Evolutionary conservation across 2,113 vertebrate species (phyloP).

Genomic region (Petrocephalus microphthalmus): DNA sequence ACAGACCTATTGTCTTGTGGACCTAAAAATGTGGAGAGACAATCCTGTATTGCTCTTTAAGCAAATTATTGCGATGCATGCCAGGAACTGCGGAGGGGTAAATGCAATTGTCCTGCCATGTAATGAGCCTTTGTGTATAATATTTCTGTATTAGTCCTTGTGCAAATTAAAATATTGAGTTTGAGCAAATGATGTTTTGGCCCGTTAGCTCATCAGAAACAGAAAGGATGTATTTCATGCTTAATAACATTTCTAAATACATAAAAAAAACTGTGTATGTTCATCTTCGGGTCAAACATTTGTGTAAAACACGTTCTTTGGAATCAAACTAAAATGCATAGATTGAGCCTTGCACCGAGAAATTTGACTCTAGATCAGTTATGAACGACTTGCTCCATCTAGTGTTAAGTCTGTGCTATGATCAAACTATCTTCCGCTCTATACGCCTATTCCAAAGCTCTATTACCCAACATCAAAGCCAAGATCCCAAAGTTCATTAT

Average conservation of each 20-base stretch:
- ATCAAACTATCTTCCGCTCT: background rate
- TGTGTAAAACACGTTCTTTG: background rate
- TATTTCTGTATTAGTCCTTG: constrained; percentile 20
- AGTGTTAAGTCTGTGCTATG: background rate
- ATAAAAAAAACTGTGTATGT: background rate
- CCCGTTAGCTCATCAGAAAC: background rate
- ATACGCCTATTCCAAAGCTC: background rate
- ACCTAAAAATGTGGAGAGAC: background rate
- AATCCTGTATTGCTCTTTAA: background rate
- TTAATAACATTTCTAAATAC: background rate
- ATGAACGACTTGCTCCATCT: constrained; percentile 21
- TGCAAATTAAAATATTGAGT: constrained; percentile 20
- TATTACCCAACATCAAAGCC: background rate
- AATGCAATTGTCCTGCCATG: constrained; percentile 30
- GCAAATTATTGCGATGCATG: constrained; percentile 2
- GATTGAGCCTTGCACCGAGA: too few relatives aligned
- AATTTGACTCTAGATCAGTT: background rate
- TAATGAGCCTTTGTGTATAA: constrained; percentile 25
- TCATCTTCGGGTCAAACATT: background rate
- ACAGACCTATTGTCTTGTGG: background rate
- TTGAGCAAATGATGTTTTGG: constrained; percentile 6
- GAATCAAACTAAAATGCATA: background rate
- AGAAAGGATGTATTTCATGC: background rate
- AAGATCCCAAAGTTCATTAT: background rate
- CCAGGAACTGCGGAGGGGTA: constrained; percentile 19